Evolutionary conservation across 2,888 invertebrate species (phyloP), one percentile per base, ranked within the genome.

Genomic region (Muscina levida): DNA sequence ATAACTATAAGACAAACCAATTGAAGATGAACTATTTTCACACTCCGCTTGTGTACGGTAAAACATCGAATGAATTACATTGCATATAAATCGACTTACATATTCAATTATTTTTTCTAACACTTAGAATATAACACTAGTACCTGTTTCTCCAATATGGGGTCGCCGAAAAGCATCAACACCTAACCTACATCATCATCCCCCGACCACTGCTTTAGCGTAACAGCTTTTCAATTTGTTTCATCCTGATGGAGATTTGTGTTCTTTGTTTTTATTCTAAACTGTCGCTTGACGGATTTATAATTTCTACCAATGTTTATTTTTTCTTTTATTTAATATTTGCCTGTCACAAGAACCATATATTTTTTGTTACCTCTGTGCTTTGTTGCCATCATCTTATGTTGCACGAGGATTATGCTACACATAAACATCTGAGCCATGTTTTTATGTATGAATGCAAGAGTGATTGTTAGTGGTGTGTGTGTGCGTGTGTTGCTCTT

Each of bases 351-450:
- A 8, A 31, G 31, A 31, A 31, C 4, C 31, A n/a, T 31, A 31
- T 8, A 8, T 31, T 31, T 8, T 31, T 31, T 8, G 3, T 31
- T 31, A 31, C 4, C 31, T 5, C 31, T 5, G n/a, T 56, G 8
- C 59, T 19, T 37, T 15, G 37, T 15, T 37, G n/a, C 11, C 19
- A n/a, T 62, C 62, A 8, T 22, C 72, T 80, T 57, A 17, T 66
- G 57, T 67, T 77, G 62, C 77, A 74, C 48, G 31, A 24, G 31
- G 31, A 31, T 31, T 31, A 31, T 66, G 46, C 66, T 24, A 46
- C 26, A 72, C 72, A 57, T 56, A 66, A 77, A 77, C 68, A 77
- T 77, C 74, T 77, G 53, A 15, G 70, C 56, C 15, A 73, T 74
- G 74, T 48, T 10, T 67, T 42, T 15, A 51, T 57, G 59, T 71